These are phyloP conservation scores for Hippopotamus amphibius DNA, from an alignment of 2,113 vertebrate species.

Conservation along the genomic window DNA sequence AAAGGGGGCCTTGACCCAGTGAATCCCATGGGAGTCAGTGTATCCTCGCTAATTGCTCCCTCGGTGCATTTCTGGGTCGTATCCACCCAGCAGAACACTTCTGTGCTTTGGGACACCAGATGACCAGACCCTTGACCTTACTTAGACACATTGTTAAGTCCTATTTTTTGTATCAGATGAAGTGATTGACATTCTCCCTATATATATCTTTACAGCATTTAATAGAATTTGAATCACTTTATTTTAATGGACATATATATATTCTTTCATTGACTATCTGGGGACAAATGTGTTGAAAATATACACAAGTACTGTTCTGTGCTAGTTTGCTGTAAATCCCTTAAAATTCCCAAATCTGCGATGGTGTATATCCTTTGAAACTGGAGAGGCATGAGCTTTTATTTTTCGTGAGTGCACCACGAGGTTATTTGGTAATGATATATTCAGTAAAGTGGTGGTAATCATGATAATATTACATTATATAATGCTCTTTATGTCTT, in stretches of 20 bases:
- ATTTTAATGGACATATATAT: neutral
- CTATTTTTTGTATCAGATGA: neutral
- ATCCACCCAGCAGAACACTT: neutral
- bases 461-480: neutral
- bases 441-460: neutral
- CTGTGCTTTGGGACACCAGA: neutral
- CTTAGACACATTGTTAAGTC: neutral
- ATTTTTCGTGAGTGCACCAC: neutral
- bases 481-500: neutral
- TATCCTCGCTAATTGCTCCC: neutral
- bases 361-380: neutral
- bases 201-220: neutral
- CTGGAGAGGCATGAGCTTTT: neutral
- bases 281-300: neutral
- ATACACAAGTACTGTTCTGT: neutral
- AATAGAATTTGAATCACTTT: neutral
- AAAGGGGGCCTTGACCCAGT: neutral
- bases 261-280: neutral
- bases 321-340: neutral
- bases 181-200: neutral
- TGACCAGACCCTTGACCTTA: neutral
- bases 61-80: neutral
- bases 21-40: neutral
- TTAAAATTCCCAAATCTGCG: neutral
- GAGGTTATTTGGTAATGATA: neutral